These are phyloP conservation scores for Wiebesia pumilae DNA, from an alignment of 1,140 invertebrate genomes.

Conservation along the genomic window DNA sequence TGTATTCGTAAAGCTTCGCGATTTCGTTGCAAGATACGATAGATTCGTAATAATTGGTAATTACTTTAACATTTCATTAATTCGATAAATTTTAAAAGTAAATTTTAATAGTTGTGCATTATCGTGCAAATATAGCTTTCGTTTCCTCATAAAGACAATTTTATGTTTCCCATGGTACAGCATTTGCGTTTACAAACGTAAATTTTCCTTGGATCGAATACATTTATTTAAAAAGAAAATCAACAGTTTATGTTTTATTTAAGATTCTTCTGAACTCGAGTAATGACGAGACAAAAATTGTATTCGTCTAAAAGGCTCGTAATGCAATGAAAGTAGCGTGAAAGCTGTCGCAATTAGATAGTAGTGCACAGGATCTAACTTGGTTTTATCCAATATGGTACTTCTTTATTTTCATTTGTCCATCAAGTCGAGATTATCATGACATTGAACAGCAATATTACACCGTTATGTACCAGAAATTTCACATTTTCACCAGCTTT, in stretches of 20 bases:
- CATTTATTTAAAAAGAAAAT: not conserved
- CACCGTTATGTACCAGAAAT: not conserved
- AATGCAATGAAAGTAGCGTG: not conserved
- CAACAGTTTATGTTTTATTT: not conserved
- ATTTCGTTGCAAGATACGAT: no score
- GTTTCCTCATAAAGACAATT: no score
- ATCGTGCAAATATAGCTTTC: no score
- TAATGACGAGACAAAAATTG: not conserved
- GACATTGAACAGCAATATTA: not conserved
- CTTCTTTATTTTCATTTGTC: not conserved
- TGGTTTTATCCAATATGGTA: not conserved
- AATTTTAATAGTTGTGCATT: no score
- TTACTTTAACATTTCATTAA: no score
- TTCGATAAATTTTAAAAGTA: no score
- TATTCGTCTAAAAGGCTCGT: not conserved
- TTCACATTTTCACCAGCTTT: not conserved
- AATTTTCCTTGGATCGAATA: not conserved
- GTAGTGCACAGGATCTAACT: not conserved
- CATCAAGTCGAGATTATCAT: not conserved
- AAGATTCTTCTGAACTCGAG: not conserved
- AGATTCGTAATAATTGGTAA: no score
- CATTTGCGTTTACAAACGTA: not conserved
- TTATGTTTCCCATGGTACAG: no score
- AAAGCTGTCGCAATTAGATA: not conserved
- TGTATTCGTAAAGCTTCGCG: no score